These are phyloP conservation scores for Empis livida DNA, from an alignment of 2,888 invertebrate genomes.

Conservation along the genomic window DNA sequence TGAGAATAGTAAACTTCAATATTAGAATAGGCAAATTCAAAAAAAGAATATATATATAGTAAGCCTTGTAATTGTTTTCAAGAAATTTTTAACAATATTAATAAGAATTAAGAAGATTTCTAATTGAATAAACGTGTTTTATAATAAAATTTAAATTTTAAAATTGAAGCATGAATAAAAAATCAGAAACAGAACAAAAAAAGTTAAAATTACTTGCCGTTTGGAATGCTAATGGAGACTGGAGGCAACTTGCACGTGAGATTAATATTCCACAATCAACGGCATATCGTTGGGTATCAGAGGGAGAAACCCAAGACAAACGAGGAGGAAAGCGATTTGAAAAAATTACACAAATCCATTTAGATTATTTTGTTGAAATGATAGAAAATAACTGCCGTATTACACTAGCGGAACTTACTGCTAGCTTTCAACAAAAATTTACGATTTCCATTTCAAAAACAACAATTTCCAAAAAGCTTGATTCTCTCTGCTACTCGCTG, in stretches of 20 bases:
- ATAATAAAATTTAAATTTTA: too few species aligned
- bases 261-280: constrained; percentile 2
- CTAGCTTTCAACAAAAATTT: not conserved
- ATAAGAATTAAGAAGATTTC: too few species aligned
- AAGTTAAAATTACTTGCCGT: not conserved
- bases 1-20: not conserved
- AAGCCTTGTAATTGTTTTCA: too few species aligned
- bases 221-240: not conserved
- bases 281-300: constrained; percentile 1
- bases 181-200: not conserved
- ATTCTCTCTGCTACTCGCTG: too few species aligned
- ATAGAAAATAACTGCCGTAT: constrained; percentile 1
- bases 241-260: not conserved
- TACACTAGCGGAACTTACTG: not conserved
- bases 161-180: not conserved
- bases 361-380: constrained; percentile 1
- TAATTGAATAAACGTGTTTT: too few species aligned
- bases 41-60: not conserved
- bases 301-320: constrained; percentile 1
- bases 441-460: not conserved
- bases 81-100: too few species aligned
- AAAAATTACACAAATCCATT: not conserved
- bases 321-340: not conserved
- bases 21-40: not conserved
- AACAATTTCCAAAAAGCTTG: too few species aligned